Conservation (phyloP, 1,140 invertebrate genomes). For the Hyles euphorbiae region DNA sequence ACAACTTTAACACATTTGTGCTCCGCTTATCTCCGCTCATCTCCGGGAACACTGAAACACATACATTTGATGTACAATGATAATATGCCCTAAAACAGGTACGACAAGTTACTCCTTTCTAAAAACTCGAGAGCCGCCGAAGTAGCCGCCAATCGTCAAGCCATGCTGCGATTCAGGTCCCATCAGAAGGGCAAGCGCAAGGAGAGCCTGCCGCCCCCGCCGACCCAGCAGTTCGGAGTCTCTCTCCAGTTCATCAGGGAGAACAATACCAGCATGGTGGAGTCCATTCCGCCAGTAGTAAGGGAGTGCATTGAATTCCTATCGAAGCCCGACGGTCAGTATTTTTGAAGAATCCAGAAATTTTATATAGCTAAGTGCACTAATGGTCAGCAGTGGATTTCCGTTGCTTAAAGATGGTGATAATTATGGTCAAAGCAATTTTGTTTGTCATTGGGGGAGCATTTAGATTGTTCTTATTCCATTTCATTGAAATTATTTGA, state of each 20-base stretch:
- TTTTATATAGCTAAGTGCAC: not conserved
- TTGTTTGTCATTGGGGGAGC: no score
- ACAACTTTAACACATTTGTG: no score
- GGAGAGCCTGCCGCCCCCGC: slow-evolving; percentile 68
- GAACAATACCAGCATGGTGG: slow-evolving; percentile 82
- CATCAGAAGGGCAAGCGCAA: not conserved
- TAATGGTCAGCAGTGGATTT: no score
- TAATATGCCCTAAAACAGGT: slow-evolving; percentile 63
- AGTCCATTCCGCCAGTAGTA: slow-evolving; percentile 91
- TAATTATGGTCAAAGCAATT: no score
- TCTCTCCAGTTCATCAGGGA: slow-evolving; percentile 93
- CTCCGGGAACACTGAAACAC: no score
- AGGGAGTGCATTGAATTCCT: slow-evolving; percentile 92
- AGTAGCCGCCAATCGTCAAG: slow-evolving; percentile 16
- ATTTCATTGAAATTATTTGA: no score
- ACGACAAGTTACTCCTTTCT: slow-evolving; percentile 81
- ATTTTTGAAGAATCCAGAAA: not conserved
- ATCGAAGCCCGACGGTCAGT: slow-evolving; percentile 88
- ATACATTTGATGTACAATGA: no score
- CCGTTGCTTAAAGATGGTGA: no score
- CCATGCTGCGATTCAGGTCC: no score
- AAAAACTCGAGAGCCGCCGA: slow-evolving; percentile 76
- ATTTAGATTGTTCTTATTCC: no score
- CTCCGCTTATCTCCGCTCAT: no score
- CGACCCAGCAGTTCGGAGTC: slow-evolving; percentile 95